phyloP scores from a whole-genome alignment of 2,113 vertebrate genomes.

The Gymnogyps californianus region DNA sequence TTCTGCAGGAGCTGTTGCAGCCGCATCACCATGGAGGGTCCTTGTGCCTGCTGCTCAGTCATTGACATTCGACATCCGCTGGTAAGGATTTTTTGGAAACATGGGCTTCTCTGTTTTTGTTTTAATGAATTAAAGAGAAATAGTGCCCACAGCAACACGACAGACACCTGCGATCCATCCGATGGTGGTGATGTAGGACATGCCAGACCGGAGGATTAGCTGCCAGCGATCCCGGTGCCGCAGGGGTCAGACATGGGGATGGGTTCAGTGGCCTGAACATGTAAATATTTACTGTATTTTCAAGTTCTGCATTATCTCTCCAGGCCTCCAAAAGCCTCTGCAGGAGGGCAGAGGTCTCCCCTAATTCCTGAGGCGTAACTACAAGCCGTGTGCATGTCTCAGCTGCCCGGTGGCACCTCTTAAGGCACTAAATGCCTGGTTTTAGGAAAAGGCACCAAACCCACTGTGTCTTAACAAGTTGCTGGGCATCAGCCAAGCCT shows the following conservation, averaged over 20 bases:
- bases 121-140: not conserved
- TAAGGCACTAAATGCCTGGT: not conserved
- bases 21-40: rapidly evolving
- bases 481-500: not conserved
- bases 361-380: not conserved
- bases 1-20: not conserved
- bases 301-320: not conserved
- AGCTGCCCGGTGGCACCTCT: not conserved
- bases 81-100: not conserved
- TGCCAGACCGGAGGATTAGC: not conserved
- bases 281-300: not conserved
- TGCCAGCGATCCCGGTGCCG: not conserved
- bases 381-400: not conserved
- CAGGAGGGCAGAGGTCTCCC: not conserved
- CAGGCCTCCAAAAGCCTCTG: not conserved
- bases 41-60: not conserved
- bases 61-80: not conserved
- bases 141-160: not conserved
- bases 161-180: not conserved
- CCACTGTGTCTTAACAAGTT: not conserved
- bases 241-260: not conserved
- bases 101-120: not conserved
- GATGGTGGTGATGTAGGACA: rapidly evolving
- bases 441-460: not conserved
- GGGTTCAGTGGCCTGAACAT: not conserved